Evolutionary conservation across 2,888 invertebrate species (phyloP), one percentile per base, ranked within the genome.

Genomic region (Mimas tiliae): DNA sequence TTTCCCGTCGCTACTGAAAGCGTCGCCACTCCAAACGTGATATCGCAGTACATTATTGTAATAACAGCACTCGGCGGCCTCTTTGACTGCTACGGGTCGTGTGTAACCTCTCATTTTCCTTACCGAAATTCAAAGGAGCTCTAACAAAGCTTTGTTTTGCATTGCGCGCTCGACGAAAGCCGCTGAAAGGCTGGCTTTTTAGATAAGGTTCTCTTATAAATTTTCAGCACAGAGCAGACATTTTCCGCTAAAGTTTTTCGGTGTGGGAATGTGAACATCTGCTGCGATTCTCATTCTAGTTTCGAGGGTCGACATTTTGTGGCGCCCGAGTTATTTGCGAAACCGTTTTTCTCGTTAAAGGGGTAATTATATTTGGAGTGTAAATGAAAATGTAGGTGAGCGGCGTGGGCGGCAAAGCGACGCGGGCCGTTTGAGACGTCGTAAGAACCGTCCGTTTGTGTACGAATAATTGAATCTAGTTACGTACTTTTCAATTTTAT

Each of bases 71-170:
- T 88, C 85, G 78, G 81, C 77, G 79, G 83, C 83, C 89, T 86
- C 91, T 93, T 91, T 93, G 92, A 92, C 84, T 84, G 77, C 79
- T 76, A 80, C 76, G 80, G 84, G 81, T 82, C 85, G 86, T 89
- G 87, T 90, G 90, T 89, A 91, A 89, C 91, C 91, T 89, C 89
- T 91, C 90, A 91, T 93, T 92, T 92, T 92, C 92, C 89, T 88
- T 87, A 87, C 91, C 91, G 78, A 93, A 93, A 91, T 92, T 92
- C 91, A 93, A 93, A 93, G 92, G 88, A 88, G 88, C 84, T 84
- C 85, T 84, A 88, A 90, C 92, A 92, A 93, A 91, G 92, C 92
- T 91, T 93, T 93, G 91, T 92, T 93, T 92, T 91, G 90, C 92
- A 89, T 91, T 88, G 89, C 88, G 83, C 86, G 87, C 87, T 86